Evolutionary conservation across 2,113 vertebrate genomes (phyloP), one percentile per base, ranked within the genome.

Genomic region (Ptilonorhynchus violaceus): DNA sequence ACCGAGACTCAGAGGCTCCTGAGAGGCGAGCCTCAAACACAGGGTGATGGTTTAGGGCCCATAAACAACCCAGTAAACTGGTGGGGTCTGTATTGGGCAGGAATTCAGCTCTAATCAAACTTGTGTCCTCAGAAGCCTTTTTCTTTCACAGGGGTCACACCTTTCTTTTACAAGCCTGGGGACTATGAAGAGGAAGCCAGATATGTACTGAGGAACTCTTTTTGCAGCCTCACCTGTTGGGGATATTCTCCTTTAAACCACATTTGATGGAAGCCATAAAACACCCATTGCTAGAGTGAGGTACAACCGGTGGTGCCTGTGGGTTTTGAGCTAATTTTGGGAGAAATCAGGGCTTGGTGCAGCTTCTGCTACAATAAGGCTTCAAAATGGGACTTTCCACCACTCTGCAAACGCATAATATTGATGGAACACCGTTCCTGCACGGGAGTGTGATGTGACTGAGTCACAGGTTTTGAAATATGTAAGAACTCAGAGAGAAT

Each of bases 51-150:
- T 92, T 96, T 88, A 80, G 35, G 86, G 85, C 39, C 82, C 83
- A 66, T 93, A 92, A 96, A 95, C 84, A 80, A 39, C 21, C 7
- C 72, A 41, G 35, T 74, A 83, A 95, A 95, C 60, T 47, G 35
- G 13, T 37, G 72, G 46, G 39, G 82, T 67, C 79, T 86, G 13
- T 33, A 44, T 1, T 46, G 82, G 67, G 35, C 59, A 74, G 63
- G 78, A 83, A 69, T 52, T 56, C 77, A 64, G 30, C 47, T 79
- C 66, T 66, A 67, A 93, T 94, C 77, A 85, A 84, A 87, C 2
- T 31, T 33, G 5, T 59, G 72, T 28, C 88, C 20, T 24, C 79
- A 55, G 6, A 91, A 92, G 21, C 47, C 47, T 81, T 93, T 78
- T 46, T 59, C 39, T 91, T 89, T 86, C 87, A 77, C 63, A 84